Evolutionary conservation across 2,113 vertebrate species (phyloP), one percentile per base, ranked within the genome.

Genomic region (Delphinapterus leucas): DNA sequence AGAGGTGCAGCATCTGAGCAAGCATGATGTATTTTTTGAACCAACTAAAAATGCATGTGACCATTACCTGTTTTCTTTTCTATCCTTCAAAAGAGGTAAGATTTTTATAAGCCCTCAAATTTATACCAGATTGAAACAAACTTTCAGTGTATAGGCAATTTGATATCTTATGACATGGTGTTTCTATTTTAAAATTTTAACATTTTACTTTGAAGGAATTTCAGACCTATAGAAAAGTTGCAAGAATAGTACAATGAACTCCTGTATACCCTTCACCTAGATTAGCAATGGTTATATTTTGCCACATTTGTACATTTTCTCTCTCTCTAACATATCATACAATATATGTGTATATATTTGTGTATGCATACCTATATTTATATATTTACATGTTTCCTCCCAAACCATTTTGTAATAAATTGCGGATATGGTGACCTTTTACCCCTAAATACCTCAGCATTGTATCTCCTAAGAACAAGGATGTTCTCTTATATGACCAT

Each of bases 151-250:
- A 33, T 68, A 67, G 61, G 28, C 4, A 74, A 4, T 92, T 74
- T 82, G 61, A 60, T 58, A 68, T 81, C 38, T 86, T 76, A 67
- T 4, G 60, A 47, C 26, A 49, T 68, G 20, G n/a, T 49, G 11
- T 83, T 26, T 67, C 58, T 87, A 31, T 73, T 73, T 87, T 47
- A 60, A 95, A 90, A 41, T 81, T 88, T 44, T 67, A 87, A n/a
- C n/a, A 86, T 96, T 93, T 93, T 79, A 47, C 38, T 90, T 87
- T 49, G 77, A 92, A 93, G 74, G 17, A 91, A 87, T 82, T 91
- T 94, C 61, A 91, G 67, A 60, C 8, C 7, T 41, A 49, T 18
- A 74, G 53, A 85, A 63, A 70, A 96, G 79, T 63, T 96, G 21
- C 23, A 65, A 49, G 71, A 67, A 70, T 53, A 93, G 61, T 80